These are phyloP conservation scores for Apocheima hispidaria DNA, from an alignment of 2,888 invertebrate species.

Conservation along the genomic window DNA sequence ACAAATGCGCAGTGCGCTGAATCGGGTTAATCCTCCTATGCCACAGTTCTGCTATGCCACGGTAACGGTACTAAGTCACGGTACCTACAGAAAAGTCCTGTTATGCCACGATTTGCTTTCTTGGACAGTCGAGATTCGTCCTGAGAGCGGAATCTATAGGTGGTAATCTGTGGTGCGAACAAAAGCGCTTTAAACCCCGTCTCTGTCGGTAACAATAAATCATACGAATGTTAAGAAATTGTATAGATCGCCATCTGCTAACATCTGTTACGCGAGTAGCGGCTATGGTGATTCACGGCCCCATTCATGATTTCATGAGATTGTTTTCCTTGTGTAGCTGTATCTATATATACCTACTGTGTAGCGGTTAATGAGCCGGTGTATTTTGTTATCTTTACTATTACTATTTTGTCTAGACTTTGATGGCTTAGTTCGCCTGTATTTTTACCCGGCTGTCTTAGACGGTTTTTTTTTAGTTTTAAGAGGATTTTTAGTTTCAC, in stretches of 20 bases:
- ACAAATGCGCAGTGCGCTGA: too few species aligned
- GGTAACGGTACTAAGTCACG: too few species aligned
- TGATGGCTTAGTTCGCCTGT: too few species aligned
- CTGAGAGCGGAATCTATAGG: conserved; percentile 4
- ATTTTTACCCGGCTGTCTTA: too few species aligned
- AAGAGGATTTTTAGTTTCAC: too few species aligned
- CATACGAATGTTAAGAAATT: conserved; percentile 45
- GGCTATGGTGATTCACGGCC: conserved; percentile 41
- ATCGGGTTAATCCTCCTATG: too few species aligned
- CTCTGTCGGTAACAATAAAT: conserved; percentile 41
- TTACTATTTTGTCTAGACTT: background rate
- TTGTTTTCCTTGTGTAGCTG: conserved; percentile 17
- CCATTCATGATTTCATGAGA: conserved; percentile 38
- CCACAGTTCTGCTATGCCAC: too few species aligned
- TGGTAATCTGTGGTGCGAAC: too few species aligned
- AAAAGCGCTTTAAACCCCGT: conserved; percentile 27
- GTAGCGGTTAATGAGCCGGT: conserved; percentile 1
- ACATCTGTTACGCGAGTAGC: conserved; percentile 43
- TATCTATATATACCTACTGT: conserved; percentile 3
- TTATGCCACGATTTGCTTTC: too few species aligned
- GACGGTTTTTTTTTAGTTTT: too few species aligned
- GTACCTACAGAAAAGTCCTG: too few species aligned
- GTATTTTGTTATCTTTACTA: conserved; percentile 1
- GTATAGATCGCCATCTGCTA: conserved; percentile 44
- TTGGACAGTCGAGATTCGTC: too few species aligned